Base-by-base conservation (phyloP, 1,140 invertebrate genomes). In the Stegodyphus dumicola region DNA sequence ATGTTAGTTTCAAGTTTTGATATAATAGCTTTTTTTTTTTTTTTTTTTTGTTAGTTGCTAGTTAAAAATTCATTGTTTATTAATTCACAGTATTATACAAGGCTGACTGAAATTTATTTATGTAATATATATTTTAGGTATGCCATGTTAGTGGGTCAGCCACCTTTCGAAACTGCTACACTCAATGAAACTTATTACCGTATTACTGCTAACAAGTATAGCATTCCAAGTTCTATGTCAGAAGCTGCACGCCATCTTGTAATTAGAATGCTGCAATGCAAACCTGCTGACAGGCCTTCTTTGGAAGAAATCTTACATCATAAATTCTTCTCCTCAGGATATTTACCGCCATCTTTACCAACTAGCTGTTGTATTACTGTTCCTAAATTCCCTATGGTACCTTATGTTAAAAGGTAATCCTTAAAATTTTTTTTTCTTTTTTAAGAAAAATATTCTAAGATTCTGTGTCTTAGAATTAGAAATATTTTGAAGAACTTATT, bases 201-300 rank as follows among this genome's bases (percentile, higher is more conserved):
- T 87, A 99, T 99, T 86, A 97, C 96, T 88, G 94, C 94, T 89
- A 98, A 98, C 90, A 95, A 98, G 90, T 99, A 98, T 88, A 94
- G 94, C 88, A 93, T 98, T 69, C 96, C 96, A 2, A 90, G 92
- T 15, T 92, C 93, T 49, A 91, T 98, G 7, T 91, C 91, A 49
- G 92, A 93, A 78, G 90, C 93, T 11, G 96, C 97, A 0, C 93
- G 94, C 71, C 92, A 92, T 10, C 94, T 99, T 92, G 98, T 99
- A 60, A 92, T 94, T 17, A 92, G 93, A 80, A 94, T 98, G 92
- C 92, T 99, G 3, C 95, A 97, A 89, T 92, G 94, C 2, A 94
- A 96, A 89, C 97, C 97, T 0, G 91, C 93, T 51, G 93, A 93
- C 87, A 92, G 97, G 75, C 97, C 97, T 0, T 93, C 93, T 15